A percentile compares a stretch with the other conserved stretches of the same genome.
phyloP scores from a whole-genome alignment of 1,140 invertebrate genomes.

The Apolygus lucorum region DNA sequence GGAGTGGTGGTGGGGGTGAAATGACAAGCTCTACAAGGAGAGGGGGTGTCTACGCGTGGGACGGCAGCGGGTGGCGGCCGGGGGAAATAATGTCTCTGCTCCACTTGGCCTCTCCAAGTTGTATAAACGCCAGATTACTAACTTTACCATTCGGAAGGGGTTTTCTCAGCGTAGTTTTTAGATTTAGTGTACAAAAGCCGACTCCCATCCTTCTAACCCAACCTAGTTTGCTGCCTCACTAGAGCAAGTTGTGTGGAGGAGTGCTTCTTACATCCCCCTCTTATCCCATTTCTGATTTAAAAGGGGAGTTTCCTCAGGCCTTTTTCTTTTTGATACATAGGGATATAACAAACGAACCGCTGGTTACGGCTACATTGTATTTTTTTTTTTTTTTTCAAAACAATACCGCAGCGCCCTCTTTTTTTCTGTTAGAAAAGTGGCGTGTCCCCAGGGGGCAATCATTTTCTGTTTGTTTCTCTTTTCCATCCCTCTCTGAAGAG shows the following conservation, averaged over 20 bases:
- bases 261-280: too few species aligned
- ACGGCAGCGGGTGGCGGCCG: not conserved
- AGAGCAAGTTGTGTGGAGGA: too few species aligned
- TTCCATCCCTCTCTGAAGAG: too few species aligned
- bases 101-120: not conserved
- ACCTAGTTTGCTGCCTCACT: not conserved
- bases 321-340: not conserved
- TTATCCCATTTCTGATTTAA: too few species aligned
- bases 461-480: not conserved
- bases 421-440: not conserved
- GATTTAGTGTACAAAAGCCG: not conserved
- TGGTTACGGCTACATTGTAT: too few species aligned
- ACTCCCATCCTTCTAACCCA: not conserved
- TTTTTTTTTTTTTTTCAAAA: not conserved
- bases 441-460: not conserved
- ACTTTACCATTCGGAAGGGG: not conserved
- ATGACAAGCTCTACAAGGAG: too few species aligned
- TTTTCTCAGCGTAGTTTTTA: not conserved
- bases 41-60: too few species aligned
- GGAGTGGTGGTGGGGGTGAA: too few species aligned
- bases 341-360: not conserved
- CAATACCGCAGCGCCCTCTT: not conserved
- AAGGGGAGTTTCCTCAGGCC: too few species aligned
- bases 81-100: not conserved
- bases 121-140: not conserved